Evolutionary conservation across 1,140 invertebrate species (phyloP).

Genomic region (Homarus americanus): DNA sequence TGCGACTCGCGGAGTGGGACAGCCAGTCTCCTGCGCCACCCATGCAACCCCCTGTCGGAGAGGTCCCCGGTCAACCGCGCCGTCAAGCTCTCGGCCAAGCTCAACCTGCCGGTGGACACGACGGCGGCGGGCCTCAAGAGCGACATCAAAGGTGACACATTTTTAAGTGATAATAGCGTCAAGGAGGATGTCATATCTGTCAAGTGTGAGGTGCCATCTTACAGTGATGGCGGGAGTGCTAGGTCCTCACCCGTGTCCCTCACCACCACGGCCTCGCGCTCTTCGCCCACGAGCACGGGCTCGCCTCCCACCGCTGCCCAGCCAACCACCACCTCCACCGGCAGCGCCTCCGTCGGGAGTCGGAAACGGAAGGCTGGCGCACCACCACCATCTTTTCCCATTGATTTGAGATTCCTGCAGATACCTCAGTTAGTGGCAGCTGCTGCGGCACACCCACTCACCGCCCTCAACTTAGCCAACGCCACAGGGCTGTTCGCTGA

Average conservation of each 20-base stretch:
- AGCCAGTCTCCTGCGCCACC: slow-evolving; percentile 73
- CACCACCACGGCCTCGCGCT: slow-evolving; percentile 62
- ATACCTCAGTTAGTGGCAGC: slow-evolving; percentile 72
- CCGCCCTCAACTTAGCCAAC: slow-evolving; percentile 68
- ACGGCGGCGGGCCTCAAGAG: slow-evolving; percentile 36
- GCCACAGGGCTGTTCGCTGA: slow-evolving; percentile 55
- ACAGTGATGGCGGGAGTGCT: slow-evolving; percentile 55
- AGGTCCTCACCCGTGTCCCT: slow-evolving; percentile 62
- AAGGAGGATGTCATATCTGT: slow-evolving; percentile 58
- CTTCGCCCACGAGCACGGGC: slow-evolving; percentile 72
- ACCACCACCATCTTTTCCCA: slow-evolving; percentile 67
- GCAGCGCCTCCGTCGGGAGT: slow-evolving; percentile 64
- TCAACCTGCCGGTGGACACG: slow-evolving; percentile 71
- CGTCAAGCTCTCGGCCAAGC: slow-evolving; percentile 71
- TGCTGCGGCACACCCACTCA: slow-evolving; percentile 68
- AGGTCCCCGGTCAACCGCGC: slow-evolving; percentile 74
- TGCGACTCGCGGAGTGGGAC: slow-evolving; percentile 75
- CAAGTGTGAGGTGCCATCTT: slow-evolving; percentile 15
- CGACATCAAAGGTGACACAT: slow-evolving; percentile 67
- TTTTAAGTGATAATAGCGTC: slow-evolving; percentile 33
- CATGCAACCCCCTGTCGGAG: slow-evolving; percentile 74
- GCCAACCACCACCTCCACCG: slow-evolving; percentile 64
- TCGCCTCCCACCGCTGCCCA: slow-evolving; percentile 69
- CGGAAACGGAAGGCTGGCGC: slow-evolving; percentile 70
- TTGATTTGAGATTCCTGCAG: slow-evolving; percentile 73